phyloP scores from a whole-genome alignment of 1,140 invertebrate species.

The Camponotus vicinus region DNA sequence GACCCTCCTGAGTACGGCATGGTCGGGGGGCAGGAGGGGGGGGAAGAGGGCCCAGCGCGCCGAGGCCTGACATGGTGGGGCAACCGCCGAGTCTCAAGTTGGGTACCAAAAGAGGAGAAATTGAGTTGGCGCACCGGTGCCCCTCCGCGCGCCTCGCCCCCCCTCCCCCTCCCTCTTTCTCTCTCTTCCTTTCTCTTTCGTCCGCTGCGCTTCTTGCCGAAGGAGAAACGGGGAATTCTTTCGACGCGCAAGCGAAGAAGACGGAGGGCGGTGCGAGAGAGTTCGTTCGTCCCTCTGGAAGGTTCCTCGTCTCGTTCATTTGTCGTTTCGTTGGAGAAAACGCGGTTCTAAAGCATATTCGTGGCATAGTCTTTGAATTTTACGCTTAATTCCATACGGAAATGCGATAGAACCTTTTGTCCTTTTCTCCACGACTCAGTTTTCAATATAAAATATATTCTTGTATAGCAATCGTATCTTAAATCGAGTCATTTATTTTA shows the following conservation, averaged over 20 bases:
- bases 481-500: neutral
- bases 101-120: conserved; percentile 86
- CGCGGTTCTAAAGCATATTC: conserved; percentile 39
- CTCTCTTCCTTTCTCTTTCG: neutral
- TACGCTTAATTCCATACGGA: neutral
- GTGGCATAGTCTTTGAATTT: conserved; percentile 12
- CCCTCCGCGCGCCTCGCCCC: conserved; percentile 20
- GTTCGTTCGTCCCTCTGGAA: conserved; percentile 64
- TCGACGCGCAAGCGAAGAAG: conserved; percentile 37
- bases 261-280: conserved; percentile 48
- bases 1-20: conserved; percentile 81
- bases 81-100: conserved; percentile 79
- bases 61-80: conserved; percentile 65
- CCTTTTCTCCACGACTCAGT: neutral
- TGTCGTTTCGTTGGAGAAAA: conserved; percentile 56
- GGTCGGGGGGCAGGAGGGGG: conserved; percentile 34
- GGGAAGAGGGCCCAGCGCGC: conserved; percentile 57
- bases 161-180: neutral
- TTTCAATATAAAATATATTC: neutral
- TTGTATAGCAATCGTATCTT: neutral
- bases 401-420: neutral
- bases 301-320: conserved; percentile 61
- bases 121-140: conserved; percentile 84
- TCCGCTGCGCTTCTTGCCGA: conserved; percentile 29
- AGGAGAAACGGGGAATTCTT: conserved; percentile 53